Base-by-base conservation (phyloP, 2,888 invertebrate species). In the Watsonalla binaria region DNA sequence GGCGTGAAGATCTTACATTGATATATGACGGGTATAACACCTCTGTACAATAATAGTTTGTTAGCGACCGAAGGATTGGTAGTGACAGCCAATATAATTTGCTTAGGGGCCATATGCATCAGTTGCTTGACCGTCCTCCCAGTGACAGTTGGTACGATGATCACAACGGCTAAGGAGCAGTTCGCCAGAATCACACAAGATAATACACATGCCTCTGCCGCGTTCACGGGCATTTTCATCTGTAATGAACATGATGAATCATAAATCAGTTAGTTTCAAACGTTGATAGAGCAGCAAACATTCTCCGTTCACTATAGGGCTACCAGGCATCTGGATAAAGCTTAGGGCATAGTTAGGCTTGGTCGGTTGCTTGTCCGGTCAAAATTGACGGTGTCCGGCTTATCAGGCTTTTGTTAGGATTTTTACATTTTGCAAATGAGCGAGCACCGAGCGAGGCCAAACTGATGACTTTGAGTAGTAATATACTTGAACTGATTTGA, bases 21-120 rank as follows among this genome's bases (percentile, higher is more conserved):
- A 72, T 84, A 90, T 33, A 86, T 67, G 11, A 91, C 57, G 0
- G 90, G 77, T 45, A 83, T 70, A 2, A 91, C 63, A 1, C 82
- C 84, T 57, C 80, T 72, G 66, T 76, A 84, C 2, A 91, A 47
- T 46, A 93, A 92, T 55, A 94, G 63, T 56, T 93, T 92, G 49
- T 93, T 80, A 0, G 94, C 93, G 1, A 93, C 91, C 0, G 11
- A 24, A 5, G 60, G 55, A 46, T 62, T 63, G 0, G 63, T 58
- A 35, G 66, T 69, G 53, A 78, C 56, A 0, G 74, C 55, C 6
- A 78, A 5, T 33, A 76, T 67, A 6, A 68, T 45, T 6, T 64
- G 51, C 5, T 65, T 57, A 0, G 72, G 67, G 0, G 59, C 57
- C 6, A 72, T 46, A 0, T 54, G 59, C 0, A 68, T 52, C 0